Evolutionary conservation across 2,888 invertebrate species (phyloP), one percentile per base, ranked within the genome.

Genomic region (Temnothorax unifasciatus): DNA sequence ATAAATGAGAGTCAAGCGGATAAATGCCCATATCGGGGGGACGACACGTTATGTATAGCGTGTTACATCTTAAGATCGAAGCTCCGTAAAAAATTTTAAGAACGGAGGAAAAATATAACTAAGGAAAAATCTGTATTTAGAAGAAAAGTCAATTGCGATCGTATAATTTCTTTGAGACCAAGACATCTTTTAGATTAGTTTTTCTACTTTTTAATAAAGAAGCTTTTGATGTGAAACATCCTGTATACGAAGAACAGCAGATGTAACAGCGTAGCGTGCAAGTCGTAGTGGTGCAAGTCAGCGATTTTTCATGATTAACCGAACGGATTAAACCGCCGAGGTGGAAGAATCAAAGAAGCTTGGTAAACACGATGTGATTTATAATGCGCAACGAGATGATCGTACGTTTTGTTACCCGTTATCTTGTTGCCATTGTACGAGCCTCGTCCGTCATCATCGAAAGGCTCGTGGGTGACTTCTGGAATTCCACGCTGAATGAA

Each of bases 291-390:
- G 87, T 54, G 50, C 50, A 38, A n/a, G 86, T 86, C 63, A 88
- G 88, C 88, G 90, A 93, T 93, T 94, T 93, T 91, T 94, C 93
- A 92, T 91, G 92, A 93, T 92, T 91, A 92, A 90, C 77, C 86
- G 75, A 64, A 63, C 59, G 87, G 92, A 93, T 92, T 92, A 92
- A 89, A 84, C 76, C 82, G 85, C 83, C 54, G 88, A 87, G 89
- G 85, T 87, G 88, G 88, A 92, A 90, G 92, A 91, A 90, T 84
- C 88, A 88, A 91, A 88, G 88, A 75, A 86, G 71, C 59, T 44
- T 75, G 47, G 68, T 9, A 85, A 81, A 79, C 83, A 71, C 61
- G 57, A 41, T 29, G 68, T 88, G 90, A 91, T 91, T 90, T 90
- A 91, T 73, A 71, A 75, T 18, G 66, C 29, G 61, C 69, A 74